These are phyloP conservation scores for Aplysina aerophoba DNA, from an alignment of 37 sponge, comb jelly and placozoan genomes.

Conservation along the genomic window DNA sequence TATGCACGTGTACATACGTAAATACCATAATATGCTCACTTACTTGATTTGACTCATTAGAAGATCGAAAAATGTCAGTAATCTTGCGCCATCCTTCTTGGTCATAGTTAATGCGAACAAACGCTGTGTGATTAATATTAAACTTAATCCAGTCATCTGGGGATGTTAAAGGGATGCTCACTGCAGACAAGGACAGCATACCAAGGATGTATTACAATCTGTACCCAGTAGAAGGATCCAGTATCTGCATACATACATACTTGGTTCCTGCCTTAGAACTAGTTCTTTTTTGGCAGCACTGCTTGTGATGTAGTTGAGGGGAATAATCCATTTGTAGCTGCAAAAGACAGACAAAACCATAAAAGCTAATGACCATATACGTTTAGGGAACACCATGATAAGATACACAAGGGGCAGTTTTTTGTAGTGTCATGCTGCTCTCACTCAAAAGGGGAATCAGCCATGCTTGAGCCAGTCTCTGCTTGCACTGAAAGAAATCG, in stretches of 20 bases:
- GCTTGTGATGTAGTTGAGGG: slow-evolving; percentile 69
- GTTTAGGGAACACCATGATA: too few relatives aligned
- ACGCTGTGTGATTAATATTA: slow-evolving; percentile 70
- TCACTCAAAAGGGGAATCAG: slow-evolving; percentile 59
- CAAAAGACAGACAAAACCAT: neutral
- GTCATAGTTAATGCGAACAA: slow-evolving; percentile 89
- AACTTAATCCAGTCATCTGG: slow-evolving; percentile 68
- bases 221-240: neutral
- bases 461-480: neutral
- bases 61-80: slow-evolving; percentile 35
- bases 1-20: too few relatives aligned
- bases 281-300: neutral
- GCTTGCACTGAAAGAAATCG: slow-evolving; percentile 47
- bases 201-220: neutral
- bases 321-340: slow-evolving; percentile 80
- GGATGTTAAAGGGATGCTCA: neutral
- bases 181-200: neutral
- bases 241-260: neutral
- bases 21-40: too few relatives aligned
- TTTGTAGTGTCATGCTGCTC: neutral
- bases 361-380: too few relatives aligned
- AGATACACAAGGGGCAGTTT: too few relatives aligned
- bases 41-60: neutral
- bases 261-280: neutral
- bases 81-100: slow-evolving; percentile 58